These are phyloP conservation scores for Leptoteleia sp. DNA, from an alignment of 1,140 invertebrate genomes.

Conservation along the genomic window DNA sequence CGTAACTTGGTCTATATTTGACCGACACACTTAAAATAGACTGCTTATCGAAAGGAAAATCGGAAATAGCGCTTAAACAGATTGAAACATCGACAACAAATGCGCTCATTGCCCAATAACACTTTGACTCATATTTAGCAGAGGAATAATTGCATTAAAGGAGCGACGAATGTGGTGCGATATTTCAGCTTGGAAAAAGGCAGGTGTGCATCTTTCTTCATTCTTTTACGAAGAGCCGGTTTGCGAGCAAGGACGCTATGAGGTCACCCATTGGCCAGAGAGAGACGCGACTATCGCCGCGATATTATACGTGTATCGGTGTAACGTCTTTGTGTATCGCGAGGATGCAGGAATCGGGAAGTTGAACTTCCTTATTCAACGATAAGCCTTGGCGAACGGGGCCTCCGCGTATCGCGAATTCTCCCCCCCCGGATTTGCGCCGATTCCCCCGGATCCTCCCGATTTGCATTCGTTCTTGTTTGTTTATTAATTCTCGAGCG, in stretches of 20 bases:
- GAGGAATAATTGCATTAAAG: constrained; percentile 54
- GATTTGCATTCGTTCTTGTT: constrained; percentile 25
- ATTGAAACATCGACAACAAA: too few relatives aligned
- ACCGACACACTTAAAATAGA: too few relatives aligned
- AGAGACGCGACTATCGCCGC: constrained; percentile 41
- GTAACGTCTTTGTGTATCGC: constrained; percentile 66
- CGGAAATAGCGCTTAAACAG: constrained; percentile 2
- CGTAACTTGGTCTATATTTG: too few relatives aligned
- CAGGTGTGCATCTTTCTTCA: constrained; percentile 70
- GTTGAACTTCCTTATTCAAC: constrained; percentile 68
- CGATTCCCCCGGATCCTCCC: too few relatives aligned
- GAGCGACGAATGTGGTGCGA: constrained; percentile 55
- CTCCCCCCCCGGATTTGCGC: constrained; percentile 23
- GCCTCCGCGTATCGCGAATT: constrained; percentile 40
- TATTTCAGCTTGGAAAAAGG: constrained; percentile 65
- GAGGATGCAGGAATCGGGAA: constrained; percentile 64
- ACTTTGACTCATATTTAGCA: constrained; percentile 40
- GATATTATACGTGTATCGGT: constrained; percentile 60
- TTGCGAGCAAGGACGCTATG: constrained; percentile 59
- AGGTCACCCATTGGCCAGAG: constrained; percentile 20
- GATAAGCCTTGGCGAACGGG: constrained; percentile 51
- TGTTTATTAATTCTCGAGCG: constrained; percentile 40
- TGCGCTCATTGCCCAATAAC: too few relatives aligned
- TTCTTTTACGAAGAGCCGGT: constrained; percentile 65
- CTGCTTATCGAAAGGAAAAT: too few relatives aligned